Percentiles rank a stretch among this genome's conserved stretches.
phyloP scores from a whole-genome alignment of 2,113 vertebrate species.

The Megaleporinus macrocephalus region DNA sequence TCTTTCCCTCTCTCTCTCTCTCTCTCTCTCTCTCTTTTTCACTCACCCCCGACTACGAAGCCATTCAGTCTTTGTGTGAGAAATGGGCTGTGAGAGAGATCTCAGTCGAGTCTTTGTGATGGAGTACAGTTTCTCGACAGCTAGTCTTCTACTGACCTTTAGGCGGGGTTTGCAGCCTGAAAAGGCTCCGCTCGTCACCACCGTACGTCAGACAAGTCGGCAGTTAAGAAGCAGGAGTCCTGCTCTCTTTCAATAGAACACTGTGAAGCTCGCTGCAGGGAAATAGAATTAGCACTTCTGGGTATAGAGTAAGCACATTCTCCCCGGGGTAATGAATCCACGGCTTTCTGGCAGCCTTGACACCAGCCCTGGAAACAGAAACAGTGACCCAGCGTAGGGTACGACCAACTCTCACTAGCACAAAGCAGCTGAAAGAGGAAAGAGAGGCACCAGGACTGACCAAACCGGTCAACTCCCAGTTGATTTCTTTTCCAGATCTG shows the following conservation, averaged over 20 bases:
- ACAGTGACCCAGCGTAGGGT: slow-evolving; percentile 64
- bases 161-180: slow-evolving; percentile 35
- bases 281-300: slow-evolving; percentile 75
- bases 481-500: background rate
- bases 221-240: slow-evolving; percentile 55
- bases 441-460: background rate
- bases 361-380: slow-evolving; percentile 61
- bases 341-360: slow-evolving; percentile 52
- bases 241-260: slow-evolving; percentile 58
- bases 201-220: slow-evolving; percentile 32
- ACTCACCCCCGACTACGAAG: slow-evolving; percentile 49
- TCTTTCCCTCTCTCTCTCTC: slow-evolving; percentile 47
- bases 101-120: slow-evolving; percentile 63
- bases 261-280: slow-evolving; percentile 71
- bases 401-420: slow-evolving; percentile 11
- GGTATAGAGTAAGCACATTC: slow-evolving; percentile 61
- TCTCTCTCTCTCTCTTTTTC: slow-evolving; percentile 53
- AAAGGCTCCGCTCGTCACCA: slow-evolving; percentile 23
- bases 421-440: background rate
- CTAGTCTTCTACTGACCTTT: slow-evolving; percentile 53
- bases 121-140: slow-evolving; percentile 51
- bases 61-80: slow-evolving; percentile 74
- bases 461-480: background rate
- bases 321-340: slow-evolving; percentile 59
- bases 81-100: slow-evolving; percentile 69